Evolutionary conservation across 2,888 invertebrate genomes (phyloP).

Genomic region (Lampropteryx suffumata): DNA sequence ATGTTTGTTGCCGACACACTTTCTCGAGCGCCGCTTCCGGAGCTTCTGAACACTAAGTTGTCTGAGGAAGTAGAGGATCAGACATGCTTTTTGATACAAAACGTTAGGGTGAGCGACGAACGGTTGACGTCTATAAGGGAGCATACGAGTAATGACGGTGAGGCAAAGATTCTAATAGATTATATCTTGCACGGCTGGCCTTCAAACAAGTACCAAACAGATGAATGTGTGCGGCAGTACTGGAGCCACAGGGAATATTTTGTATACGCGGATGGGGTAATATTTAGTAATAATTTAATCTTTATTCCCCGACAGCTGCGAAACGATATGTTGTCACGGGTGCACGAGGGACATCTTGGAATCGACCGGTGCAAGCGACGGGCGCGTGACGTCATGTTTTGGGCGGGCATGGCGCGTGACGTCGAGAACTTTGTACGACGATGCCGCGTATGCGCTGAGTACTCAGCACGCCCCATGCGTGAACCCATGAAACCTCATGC

Average conservation of each 20-base stretch:
- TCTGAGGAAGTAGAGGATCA: not conserved
- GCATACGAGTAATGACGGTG: not conserved
- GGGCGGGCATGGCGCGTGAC: not conserved
- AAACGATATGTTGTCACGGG: not conserved
- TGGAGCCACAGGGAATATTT: not conserved
- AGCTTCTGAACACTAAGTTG: not conserved
- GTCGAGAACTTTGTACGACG: not conserved
- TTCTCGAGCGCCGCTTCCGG: not conserved
- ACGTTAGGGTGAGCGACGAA: not conserved
- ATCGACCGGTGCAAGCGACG: not conserved
- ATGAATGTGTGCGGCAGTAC: not conserved
- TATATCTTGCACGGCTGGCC: not conserved
- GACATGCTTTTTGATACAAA: not conserved
- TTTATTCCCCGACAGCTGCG: not conserved
- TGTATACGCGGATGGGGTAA: not conserved
- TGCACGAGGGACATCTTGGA: not conserved
- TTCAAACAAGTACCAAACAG: not conserved
- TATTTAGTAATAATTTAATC: not conserved
- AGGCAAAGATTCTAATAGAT: not conserved
- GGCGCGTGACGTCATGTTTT: not conserved
- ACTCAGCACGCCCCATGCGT: not conserved
- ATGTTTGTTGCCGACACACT: not conserved
- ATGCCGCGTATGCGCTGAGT: not conserved
- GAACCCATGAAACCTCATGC: not conserved
- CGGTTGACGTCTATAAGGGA: not conserved